Percentiles rank a stretch among this genome's conserved stretches.
Conservation (phyloP, 2,888 invertebrate species). For the Cantharis lateralis region DNA sequence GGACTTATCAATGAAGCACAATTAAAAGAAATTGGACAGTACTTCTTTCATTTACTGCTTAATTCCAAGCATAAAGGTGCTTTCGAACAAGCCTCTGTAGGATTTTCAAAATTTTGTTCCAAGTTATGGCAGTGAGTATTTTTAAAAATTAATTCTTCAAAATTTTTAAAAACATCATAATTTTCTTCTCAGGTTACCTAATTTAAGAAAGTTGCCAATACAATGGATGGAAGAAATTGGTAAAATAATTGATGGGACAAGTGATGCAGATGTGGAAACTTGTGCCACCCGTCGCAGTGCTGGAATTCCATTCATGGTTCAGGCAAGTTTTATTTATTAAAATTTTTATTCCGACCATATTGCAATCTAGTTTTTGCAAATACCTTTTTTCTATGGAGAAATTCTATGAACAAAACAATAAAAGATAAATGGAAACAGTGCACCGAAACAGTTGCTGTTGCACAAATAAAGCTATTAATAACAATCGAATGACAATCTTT, state of each 20-base stretch:
- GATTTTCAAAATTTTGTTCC: constrained; percentile 77
- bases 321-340: constrained; percentile 57
- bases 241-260: constrained; percentile 58
- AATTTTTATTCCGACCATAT: too few species aligned
- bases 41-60: constrained; percentile 68
- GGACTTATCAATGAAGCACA: constrained; percentile 58
- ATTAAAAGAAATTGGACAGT: constrained; percentile 66
- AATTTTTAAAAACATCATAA: not conserved
- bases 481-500: too few species aligned
- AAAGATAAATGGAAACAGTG: too few species aligned
- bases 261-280: constrained; percentile 58
- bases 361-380: too few species aligned
- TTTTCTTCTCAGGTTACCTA: constrained; percentile 44
- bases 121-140: constrained; percentile 66
- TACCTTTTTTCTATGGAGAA: too few species aligned
- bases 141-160: not conserved
- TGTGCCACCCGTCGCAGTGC: constrained; percentile 90
- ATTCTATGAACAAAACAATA: too few species aligned
- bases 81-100: constrained; percentile 94
- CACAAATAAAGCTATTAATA: not conserved
- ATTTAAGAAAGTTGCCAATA: constrained; percentile 61
- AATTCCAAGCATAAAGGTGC: constrained; percentile 93
- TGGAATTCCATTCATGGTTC: constrained; percentile 90
- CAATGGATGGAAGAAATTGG: constrained; percentile 68
- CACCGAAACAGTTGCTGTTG: too few species aligned